These are phyloP conservation scores for Chymomyza procnemis DNA, from an alignment of 2,888 invertebrate genomes.

Conservation along the genomic window DNA sequence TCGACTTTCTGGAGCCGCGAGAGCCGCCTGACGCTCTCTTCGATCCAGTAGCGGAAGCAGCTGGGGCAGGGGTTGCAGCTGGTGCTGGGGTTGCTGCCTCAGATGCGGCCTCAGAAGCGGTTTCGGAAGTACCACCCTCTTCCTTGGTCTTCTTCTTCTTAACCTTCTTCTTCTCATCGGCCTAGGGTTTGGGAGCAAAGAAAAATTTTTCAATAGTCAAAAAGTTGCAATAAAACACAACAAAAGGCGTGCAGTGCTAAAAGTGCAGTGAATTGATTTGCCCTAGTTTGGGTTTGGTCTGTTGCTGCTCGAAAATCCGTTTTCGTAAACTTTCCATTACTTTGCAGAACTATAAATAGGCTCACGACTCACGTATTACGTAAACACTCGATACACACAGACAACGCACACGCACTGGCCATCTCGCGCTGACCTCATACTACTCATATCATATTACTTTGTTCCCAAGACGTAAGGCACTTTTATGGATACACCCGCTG, in stretches of 20 bases:
- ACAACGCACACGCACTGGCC: slow-evolving; percentile 24
- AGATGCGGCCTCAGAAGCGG: slow-evolving; percentile 81
- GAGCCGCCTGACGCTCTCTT: slow-evolving; percentile 89
- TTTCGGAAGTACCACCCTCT: slow-evolving; percentile 81
- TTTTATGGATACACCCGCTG: slow-evolving; percentile 28
- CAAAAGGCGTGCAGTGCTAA: background rate
- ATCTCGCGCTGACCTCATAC: slow-evolving; percentile 35
- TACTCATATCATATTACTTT: slow-evolving; percentile 54
- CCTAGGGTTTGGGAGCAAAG: slow-evolving; percentile 80
- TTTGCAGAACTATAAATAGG: slow-evolving; percentile 36
- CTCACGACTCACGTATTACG: slow-evolving; percentile 39
- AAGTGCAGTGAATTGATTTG: slow-evolving; percentile 13
- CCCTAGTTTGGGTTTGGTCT: background rate
- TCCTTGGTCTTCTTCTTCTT: slow-evolving; percentile 91
- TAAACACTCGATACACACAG: slow-evolving; percentile 38
- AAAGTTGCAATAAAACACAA: background rate
- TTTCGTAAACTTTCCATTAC: slow-evolving; percentile 13
- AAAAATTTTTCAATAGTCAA: slow-evolving; percentile 4
- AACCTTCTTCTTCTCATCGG: slow-evolving; percentile 96
- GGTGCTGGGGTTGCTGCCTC: slow-evolving; percentile 84
- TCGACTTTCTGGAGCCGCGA: slow-evolving; percentile 82
- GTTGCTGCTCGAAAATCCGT: too few species aligned
- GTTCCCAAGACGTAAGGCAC: slow-evolving; percentile 41
- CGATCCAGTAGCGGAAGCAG: slow-evolving; percentile 84
- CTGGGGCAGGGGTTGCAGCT: slow-evolving; percentile 84